Percentiles rank a stretch among this genome's conserved stretches.
phyloP scores from a whole-genome alignment of 2,888 invertebrate genomes.

The Drosophila fungiperda region DNA sequence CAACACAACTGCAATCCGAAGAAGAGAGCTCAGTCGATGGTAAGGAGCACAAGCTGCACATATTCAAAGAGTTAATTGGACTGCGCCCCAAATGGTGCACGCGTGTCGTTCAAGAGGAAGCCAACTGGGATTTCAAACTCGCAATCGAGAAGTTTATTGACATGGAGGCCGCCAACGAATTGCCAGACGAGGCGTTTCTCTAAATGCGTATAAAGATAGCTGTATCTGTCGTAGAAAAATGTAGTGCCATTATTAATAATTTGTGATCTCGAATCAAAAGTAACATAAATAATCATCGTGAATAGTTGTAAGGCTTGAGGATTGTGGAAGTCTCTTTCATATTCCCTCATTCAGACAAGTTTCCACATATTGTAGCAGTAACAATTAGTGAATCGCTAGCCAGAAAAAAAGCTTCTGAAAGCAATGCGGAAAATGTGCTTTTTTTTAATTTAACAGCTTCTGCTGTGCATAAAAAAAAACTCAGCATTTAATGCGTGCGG shows the following conservation, averaged over 20 bases:
- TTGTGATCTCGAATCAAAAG: neutral
- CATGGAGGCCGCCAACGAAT: conserved; percentile 57
- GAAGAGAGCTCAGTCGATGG: conserved; percentile 59
- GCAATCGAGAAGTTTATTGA: conserved; percentile 70
- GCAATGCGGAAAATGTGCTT: neutral
- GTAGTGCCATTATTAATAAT: neutral
- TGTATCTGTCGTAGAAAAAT: conserved; percentile 2
- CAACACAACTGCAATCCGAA: neutral
- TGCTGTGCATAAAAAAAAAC: conserved; percentile 34
- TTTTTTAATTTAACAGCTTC: neutral
- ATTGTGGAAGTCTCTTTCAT: neutral
- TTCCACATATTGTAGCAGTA: neutral
- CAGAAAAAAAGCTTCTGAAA: neutral
- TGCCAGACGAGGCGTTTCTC: conserved; percentile 74
- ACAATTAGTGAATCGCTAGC: neutral
- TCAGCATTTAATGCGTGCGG: conserved; percentile 43
- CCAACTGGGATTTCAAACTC: conserved; percentile 74
- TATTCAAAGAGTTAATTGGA: conserved; percentile 78
- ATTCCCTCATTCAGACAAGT: conserved; percentile 16
- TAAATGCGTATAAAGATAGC: conserved; percentile 21
- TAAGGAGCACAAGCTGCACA: conserved; percentile 74
- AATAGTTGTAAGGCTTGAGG: conserved; percentile 24
- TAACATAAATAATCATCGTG: conserved; percentile 21
- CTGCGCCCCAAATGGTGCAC: conserved; percentile 81
- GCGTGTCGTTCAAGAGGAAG: conserved; percentile 75